Conservation (phyloP, 2,113 vertebrate genomes). For the Pimephales promelas region DNA sequence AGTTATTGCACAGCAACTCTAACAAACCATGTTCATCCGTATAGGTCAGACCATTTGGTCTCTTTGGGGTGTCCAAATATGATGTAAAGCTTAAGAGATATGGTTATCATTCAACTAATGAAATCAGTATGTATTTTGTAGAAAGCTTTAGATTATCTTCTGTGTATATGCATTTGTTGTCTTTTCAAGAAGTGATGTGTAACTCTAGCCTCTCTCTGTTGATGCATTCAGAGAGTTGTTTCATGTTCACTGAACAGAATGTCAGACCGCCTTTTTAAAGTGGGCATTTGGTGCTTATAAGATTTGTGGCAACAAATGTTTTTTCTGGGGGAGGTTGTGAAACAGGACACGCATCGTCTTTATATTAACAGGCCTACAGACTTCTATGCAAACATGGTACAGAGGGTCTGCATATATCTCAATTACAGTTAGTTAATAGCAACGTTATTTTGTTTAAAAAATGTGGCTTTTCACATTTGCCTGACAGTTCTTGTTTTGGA, state of each 20-base stretch:
- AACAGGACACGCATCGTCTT: not conserved
- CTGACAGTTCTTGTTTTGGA: not conserved
- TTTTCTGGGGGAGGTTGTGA: constrained; percentile 39
- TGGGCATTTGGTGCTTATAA: constrained; percentile 40
- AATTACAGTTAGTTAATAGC: not conserved
- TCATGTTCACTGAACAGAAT: constrained; percentile 38
- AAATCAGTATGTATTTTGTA: not conserved
- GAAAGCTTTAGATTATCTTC: not conserved
- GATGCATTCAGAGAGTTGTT: constrained; percentile 27
- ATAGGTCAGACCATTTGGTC: constrained; percentile 13
- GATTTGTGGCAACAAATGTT: constrained; percentile 26
- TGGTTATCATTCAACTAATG: not conserved
- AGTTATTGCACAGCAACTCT: not conserved
- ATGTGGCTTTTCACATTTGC: not conserved
- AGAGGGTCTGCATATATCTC: not conserved
- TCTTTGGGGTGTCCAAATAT: not conserved
- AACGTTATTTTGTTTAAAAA: not conserved
- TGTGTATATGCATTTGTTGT: not conserved
- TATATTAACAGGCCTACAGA: constrained; percentile 11
- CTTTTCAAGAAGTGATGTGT: not conserved
- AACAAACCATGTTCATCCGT: not conserved
- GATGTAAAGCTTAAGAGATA: not conserved
- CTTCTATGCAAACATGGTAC: constrained; percentile 6
- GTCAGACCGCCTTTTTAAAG: constrained; percentile 32
- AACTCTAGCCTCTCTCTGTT: constrained; percentile 10